Conservation (phyloP, 1,140 invertebrate species). For the Aphaenogaster ashmeadi region DNA sequence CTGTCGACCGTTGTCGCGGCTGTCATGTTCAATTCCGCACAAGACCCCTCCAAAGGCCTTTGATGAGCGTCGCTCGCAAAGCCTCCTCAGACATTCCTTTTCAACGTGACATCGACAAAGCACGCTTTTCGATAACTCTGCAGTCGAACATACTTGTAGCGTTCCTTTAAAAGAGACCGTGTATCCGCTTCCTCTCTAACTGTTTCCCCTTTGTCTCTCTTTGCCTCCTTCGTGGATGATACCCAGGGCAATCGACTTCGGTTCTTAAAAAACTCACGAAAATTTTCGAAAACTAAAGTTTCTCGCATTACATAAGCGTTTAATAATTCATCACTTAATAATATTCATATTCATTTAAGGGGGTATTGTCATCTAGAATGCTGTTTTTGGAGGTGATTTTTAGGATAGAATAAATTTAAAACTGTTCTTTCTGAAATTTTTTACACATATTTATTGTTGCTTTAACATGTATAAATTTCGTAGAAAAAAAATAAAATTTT, state of each 20-base stretch:
- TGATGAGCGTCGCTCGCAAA: conserved; percentile 34
- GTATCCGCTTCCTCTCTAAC: conserved; percentile 4
- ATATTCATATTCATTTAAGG: background rate
- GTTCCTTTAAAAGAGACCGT: background rate
- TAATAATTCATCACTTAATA: background rate
- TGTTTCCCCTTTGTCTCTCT: background rate
- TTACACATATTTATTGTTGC: too few relatives aligned
- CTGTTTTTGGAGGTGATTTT: too few relatives aligned
- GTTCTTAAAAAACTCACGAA: background rate
- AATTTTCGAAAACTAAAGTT: background rate
- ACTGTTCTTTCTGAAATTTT: too few relatives aligned
- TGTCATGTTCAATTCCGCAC: conserved; percentile 57
- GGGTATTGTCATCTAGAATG: too few relatives aligned
- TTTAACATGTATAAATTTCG: too few relatives aligned
- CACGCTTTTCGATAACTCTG: conserved; percentile 36
- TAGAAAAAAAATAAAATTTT: too few relatives aligned
- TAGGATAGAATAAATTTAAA: too few relatives aligned
- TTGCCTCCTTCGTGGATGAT: background rate
- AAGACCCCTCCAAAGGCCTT: conserved; percentile 32
- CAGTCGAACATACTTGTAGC: background rate
- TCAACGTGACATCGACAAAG: conserved; percentile 32
- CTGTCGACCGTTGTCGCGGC: conserved; percentile 43
- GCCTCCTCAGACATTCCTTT: conserved; percentile 41
- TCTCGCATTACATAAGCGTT: background rate
- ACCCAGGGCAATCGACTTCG: background rate